Evolutionary conservation across 2,113 vertebrate species (phyloP), one percentile per base, ranked within the genome.

Genomic region (Ophthalmolycus amberensis): DNA sequence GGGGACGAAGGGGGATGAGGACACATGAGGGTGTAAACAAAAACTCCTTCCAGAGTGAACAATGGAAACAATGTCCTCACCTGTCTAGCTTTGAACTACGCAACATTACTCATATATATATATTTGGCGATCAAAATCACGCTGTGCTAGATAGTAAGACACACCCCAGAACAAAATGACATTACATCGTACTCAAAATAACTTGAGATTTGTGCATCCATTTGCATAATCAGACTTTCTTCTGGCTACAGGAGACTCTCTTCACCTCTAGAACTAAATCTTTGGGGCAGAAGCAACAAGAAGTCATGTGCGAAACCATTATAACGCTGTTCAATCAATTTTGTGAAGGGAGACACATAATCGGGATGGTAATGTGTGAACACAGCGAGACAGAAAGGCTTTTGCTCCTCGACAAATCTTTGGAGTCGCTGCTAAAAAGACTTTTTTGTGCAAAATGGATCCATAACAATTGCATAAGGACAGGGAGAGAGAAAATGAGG

Each of bases 291-390:
- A 82, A 74, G 79, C 72, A 80, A 82, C 76, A 90, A 67, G 88
- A 66, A 66, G 74, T 87, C 79, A 25, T 85, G 82, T 66, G 72
- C 62, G 74, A 90, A 86, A 88, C 69, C 71, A 79, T 84, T 88
- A 71, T 37, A 85, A 85, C 79, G 64, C 59, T 65, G 40, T 85
- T 87, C 75, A 80, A 90, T 92, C 80, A 74, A 88, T 85, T 88
- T 85, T 65, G 85, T 81, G 85, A 84, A 80, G 83, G 88, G 81
- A 80, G 76, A 90, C 90, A 83, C 79, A 79, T 91, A 90, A 92
- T 93, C n/a, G 91, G 86, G 83, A 93, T 92, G 93, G 83, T 89
- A 90, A 92, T 93, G 90, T 84, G 90, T 77, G 83, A 91, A 88
- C 87, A 85, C 79, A 88, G 89, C 85, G 88, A 85, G 89, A 32